These are phyloP conservation scores for Agriopis leucophaearia DNA, from an alignment of 2,888 invertebrate species.

Conservation along the genomic window DNA sequence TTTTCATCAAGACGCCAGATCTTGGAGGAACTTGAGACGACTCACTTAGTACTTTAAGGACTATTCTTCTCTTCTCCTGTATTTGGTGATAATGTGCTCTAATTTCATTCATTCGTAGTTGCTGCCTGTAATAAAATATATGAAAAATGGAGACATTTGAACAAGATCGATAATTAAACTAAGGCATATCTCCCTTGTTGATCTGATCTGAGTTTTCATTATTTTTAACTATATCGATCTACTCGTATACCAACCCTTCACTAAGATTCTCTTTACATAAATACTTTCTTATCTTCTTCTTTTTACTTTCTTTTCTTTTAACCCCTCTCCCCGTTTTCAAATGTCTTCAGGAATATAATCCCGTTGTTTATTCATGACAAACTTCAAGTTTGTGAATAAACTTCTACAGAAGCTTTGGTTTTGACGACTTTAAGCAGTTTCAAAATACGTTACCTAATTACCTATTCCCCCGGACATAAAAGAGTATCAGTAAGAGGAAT, in stretches of 20 bases:
- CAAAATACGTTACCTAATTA: not conserved
- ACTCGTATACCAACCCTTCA: no score
- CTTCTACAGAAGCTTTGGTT: slow-evolving; percentile 2
- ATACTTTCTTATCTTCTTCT: not conserved
- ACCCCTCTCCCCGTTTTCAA: not conserved
- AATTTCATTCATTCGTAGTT: no score
- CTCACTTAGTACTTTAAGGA: not conserved
- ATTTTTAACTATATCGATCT: no score
- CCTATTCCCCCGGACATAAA: not conserved
- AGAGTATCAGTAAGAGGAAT: no score
- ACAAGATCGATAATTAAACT: no score
- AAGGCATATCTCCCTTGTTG: no score
- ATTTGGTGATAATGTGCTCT: no score
- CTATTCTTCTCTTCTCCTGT: not conserved
- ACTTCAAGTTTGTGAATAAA: slow-evolving; percentile 4
- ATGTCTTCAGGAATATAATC: slow-evolving; percentile 1
- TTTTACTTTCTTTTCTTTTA: not conserved
- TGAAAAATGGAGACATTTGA: no score
- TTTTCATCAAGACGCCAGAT: not conserved
- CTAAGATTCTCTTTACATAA: no score
- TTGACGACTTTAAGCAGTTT: slow-evolving; percentile 15
- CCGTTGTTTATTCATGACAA: slow-evolving; percentile 9
- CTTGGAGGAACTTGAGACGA: slow-evolving; percentile 3
- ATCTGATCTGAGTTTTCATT: no score
- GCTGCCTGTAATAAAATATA: no score